Base-by-base conservation (phyloP, 2,888 invertebrate species). In the Brachylomia viminalis region DNA sequence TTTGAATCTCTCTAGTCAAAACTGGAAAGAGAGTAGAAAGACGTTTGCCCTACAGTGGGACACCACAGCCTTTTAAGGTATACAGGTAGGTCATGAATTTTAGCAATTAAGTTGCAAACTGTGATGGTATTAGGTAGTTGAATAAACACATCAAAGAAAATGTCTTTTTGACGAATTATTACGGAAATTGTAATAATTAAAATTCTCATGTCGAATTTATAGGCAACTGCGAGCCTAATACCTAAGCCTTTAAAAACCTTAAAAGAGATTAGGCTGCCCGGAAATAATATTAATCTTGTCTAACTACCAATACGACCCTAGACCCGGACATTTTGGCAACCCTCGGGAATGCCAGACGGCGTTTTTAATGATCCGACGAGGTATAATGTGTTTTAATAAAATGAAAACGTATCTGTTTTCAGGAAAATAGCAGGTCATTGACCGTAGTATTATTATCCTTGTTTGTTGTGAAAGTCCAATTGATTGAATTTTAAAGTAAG, bases 331-430 rank as follows among this genome's bases (percentile, higher is more conserved):
- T 79, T 54, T 75, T 52, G 59, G 23, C 72, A 71, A 58, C 72
- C 76, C 74, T 68, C 23, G 42, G 30, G 10, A 58, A 45, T 13
- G 38, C 74, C 79, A 77, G 82, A 81, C 77, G 73, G 47, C 27
- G n/a, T 68, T 75, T 65, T 75, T 80, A 77, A 84, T 73, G 69
- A 72, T 64, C 71, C 62, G 20, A 17, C n/a, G 20, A 56, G 42
- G 23, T 67, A 23, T 75, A 70, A 86, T 82, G 58, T 38, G 58
- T 72, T 66, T 80, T 59, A 67, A 58, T 77, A 73, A 78, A 75
- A 30, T 68, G 47, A 72, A 81, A 83, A 76, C 6, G 69, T 75
- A 62, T 65, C 65, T 47, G 64, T 66, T 77, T 76, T 54, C 30
- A 45, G 33, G 52, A 49, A 72, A 52, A 71, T 70, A 6, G 2